Evolutionary conservation across 2,797 vertebrate species (phyloP), one percentile per base, ranked within the genome.

Genomic region (Enteromius argenteus): DNA sequence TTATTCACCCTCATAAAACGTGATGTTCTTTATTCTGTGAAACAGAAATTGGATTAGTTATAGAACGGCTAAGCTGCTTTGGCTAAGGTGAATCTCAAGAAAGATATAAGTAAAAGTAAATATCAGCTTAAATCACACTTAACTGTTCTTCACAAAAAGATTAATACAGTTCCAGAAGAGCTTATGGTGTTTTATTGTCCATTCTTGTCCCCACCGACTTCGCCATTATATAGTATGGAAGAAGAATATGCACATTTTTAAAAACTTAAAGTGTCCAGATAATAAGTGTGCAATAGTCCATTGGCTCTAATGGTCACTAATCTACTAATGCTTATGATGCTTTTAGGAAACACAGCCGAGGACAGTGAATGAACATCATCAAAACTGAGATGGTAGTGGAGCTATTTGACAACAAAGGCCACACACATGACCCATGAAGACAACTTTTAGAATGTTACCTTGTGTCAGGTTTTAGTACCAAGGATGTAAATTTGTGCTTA

Each of bases 401-500:
- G 32, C 19, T 23, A 3, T 6, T 32, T 53, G 30, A 21, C 14
- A 21, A 8, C 37, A 9, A 62, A 78, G 32, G 9, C 32, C 46
- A 39, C 32, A 39, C 44, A 39, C 32, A 39, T 39, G 60, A 67
- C 19, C 27, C 19, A n/a, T 53, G 8, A 51, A 37, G 44, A 80
- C 46, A 17, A 39, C 73, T 39, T 58, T 35, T 58, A 32, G 3
- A 76, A 9, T 23, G 30, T 37, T 53, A 37, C 19, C 10, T 37
- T 8, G 1, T 58, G 73, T 23, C 73, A 75, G 21, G 32, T 56
- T 51, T 74, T 53, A 14, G 44, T 46, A 21, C 27, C 17, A 42
- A 60, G n/a, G 7, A 42, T 79, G 8, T 49, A 69, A 64, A 79
- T 56, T 27, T 80, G 30, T 62, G 39, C 21, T 80, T 49, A 14